Percentiles rank a stretch among this genome's conserved stretches.
phyloP scores from a whole-genome alignment of 2,797 vertebrate genomes.

The Emys orbicularis region DNA sequence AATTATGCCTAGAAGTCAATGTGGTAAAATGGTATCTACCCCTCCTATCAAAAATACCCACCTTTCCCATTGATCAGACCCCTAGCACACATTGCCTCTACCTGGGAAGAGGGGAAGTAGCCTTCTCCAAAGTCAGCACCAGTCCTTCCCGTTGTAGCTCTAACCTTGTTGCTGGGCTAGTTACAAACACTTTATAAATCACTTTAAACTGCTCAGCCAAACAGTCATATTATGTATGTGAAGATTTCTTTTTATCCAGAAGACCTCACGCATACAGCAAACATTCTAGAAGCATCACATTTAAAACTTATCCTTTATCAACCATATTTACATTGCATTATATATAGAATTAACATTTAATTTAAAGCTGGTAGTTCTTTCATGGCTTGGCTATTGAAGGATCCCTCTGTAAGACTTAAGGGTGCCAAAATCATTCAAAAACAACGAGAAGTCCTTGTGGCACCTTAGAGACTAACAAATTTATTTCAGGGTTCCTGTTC shows the following conservation, averaged over 20 bases:
- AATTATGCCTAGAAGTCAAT: background rate
- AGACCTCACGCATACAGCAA: background rate
- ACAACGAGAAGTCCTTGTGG: no score
- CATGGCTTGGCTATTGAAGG: slow-evolving; percentile 6
- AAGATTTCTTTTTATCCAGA: background rate
- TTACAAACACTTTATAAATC: background rate
- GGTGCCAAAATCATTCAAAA: background rate
- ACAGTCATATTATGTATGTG: background rate
- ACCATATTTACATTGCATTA: background rate
- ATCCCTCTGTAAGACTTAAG: background rate
- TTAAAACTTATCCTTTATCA: background rate
- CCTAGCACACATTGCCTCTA: background rate
- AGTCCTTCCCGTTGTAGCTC: background rate
- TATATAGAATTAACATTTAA: background rate
- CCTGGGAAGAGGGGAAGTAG: background rate
- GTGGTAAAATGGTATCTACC: background rate
- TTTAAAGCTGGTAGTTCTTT: background rate
- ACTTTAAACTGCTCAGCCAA: background rate
- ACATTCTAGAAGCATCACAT: background rate
- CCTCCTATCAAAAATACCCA: background rate
- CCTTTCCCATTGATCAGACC: background rate
- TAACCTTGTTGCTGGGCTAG: background rate
- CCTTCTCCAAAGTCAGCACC: background rate
- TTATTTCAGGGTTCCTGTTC: background rate
- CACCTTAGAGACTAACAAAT: no score